Conservation (phyloP, 1,140 invertebrate species). For the Achroia grisella region DNA sequence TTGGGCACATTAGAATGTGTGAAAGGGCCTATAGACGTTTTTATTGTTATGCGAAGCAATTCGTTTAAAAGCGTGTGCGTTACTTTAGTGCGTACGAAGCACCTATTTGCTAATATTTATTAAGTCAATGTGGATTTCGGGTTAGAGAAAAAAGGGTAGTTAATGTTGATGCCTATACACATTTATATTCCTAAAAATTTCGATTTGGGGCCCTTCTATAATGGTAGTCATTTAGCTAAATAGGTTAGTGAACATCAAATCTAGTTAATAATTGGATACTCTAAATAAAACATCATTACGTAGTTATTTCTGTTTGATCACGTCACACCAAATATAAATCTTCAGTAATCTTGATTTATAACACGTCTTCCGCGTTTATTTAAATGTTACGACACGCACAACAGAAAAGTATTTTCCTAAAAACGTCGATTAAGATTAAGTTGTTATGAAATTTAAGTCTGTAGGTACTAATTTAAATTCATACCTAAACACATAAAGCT, state of each 20-base stretch:
- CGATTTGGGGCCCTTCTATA: too few species aligned
- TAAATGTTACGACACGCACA: conserved; percentile 4
- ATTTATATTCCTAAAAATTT: conserved; percentile 8
- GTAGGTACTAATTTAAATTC: conserved; percentile 49
- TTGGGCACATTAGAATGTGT: conserved; percentile 68
- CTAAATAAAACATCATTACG: too few species aligned
- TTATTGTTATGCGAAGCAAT: conserved; percentile 71
- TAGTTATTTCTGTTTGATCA: conserved; percentile 11
- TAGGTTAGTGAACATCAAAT: too few species aligned
- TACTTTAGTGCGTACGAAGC: conserved; percentile 54
- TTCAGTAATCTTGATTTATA: conserved; percentile 27
- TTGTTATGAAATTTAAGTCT: conserved; percentile 37
- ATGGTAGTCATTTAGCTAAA: too few species aligned
- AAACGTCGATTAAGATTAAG: conserved; percentile 1
- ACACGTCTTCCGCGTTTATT: conserved; percentile 8
- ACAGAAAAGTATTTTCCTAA: not conserved
- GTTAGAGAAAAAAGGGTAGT: conserved; percentile 33
- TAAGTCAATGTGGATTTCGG: conserved; percentile 37
- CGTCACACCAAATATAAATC: conserved; percentile 16
- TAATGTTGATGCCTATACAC: conserved; percentile 29
- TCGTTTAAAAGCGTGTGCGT: conserved; percentile 69
- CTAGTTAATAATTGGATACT: too few species aligned
- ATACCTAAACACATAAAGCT: conserved; percentile 47
- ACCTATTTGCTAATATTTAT: conserved; percentile 69
- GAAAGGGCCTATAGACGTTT: conserved; percentile 62